These are phyloP conservation scores for Telmatochromis brichardi DNA, from an alignment of 2,113 vertebrate genomes.

Conservation along the genomic window DNA sequence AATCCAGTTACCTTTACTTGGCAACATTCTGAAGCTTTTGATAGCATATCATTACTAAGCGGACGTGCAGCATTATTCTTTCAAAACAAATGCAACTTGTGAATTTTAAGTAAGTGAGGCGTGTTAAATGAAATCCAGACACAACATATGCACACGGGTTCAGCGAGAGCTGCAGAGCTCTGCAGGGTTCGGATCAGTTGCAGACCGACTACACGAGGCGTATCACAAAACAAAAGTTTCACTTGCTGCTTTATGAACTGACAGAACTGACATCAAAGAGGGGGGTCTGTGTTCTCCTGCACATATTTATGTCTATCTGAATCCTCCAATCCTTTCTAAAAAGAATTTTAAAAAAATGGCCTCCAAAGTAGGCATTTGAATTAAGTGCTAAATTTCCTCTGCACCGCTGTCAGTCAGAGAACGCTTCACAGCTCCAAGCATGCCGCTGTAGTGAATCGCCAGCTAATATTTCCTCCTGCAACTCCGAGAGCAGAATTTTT, in stretches of 20 bases:
- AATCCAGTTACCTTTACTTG: conserved; percentile 27
- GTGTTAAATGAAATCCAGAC: conserved; percentile 37
- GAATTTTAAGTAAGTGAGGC: neutral
- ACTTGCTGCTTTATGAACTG: neutral
- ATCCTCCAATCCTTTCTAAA: neutral
- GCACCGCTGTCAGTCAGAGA: conserved; percentile 7
- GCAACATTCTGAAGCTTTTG: conserved; percentile 2
- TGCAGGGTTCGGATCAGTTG: neutral
- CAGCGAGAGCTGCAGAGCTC: neutral
- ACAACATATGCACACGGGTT: neutral
- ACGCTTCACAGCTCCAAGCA: conserved; percentile 4
- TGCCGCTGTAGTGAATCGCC: conserved; percentile 11
- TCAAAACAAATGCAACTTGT: conserved; percentile 31
- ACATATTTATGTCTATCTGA: conserved; percentile 22
- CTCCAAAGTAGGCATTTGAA: neutral
- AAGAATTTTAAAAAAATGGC: neutral
- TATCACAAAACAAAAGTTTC: neutral
- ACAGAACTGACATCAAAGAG: conserved; percentile 10
- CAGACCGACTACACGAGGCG: neutral
- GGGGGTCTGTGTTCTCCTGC: neutral
- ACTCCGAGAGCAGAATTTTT: conserved; percentile 13
- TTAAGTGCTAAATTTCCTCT: conserved; percentile 17
- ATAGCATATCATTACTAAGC: conserved; percentile 6
- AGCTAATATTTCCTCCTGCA: conserved; percentile 27
- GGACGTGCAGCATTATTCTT: neutral